Evolutionary conservation across 1,140 invertebrate genomes (phyloP).

Genomic region (Pogonomyrmex barbatus): DNA sequence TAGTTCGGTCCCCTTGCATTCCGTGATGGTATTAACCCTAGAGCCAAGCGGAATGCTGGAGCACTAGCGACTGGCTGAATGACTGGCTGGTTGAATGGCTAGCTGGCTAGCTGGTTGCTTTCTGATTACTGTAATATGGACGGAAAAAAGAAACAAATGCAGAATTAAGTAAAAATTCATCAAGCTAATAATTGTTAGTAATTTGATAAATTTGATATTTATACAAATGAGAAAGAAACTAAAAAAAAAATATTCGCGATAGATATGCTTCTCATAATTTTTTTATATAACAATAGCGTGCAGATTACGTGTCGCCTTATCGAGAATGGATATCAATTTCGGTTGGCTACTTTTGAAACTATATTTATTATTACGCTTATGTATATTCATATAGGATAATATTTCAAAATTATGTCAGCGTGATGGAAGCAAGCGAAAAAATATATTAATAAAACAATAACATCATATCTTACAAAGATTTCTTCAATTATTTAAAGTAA

Average conservation of each 20-base stretch:
- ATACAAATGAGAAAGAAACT: neutral
- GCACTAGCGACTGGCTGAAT: neutral
- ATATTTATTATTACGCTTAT: neutral
- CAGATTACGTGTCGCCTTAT: neutral
- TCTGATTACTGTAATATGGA: neutral
- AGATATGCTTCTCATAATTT: neutral
- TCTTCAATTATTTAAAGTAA: neutral
- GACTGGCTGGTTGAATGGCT: too few relatives aligned
- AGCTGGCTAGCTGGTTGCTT: neutral
- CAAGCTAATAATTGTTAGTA: neutral
- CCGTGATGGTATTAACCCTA: slow-evolving; percentile 47
- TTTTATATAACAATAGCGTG: neutral
- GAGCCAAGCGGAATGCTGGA: neutral
- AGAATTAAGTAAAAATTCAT: neutral
- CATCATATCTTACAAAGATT: neutral
- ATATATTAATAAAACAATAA: neutral
- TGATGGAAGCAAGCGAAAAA: neutral
- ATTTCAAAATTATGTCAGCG: neutral
- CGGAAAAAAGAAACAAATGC: neutral
- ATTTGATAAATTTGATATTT: neutral
- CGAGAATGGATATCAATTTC: neutral
- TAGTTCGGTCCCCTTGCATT: slow-evolving; percentile 20
- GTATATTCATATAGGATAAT: neutral
- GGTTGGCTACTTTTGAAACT: neutral
- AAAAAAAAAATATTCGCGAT: neutral